These are phyloP conservation scores for Platygyra sinensis DNA, from an alignment of 64 coral and sea anemone genomes.

Conservation along the genomic window DNA sequence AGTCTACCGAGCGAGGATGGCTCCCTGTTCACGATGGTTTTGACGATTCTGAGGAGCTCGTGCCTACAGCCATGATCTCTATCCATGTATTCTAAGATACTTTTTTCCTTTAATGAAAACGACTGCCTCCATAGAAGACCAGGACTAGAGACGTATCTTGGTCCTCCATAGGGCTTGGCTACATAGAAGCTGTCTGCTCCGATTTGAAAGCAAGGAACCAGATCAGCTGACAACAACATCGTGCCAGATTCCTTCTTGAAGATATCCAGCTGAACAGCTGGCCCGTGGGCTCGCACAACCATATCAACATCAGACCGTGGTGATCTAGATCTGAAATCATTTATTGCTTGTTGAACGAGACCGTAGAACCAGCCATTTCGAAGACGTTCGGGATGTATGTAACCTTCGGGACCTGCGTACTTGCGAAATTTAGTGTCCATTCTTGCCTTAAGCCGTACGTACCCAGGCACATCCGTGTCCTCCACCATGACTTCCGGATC, in stretches of 20 bases:
- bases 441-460: slow-evolving; percentile 16
- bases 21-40: slow-evolving; percentile 31
- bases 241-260: neutral
- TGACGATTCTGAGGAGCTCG: slow-evolving; percentile 64
- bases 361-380: slow-evolving; percentile 50
- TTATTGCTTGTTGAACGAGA: neutral
- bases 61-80: slow-evolving; percentile 46
- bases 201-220: slow-evolving; percentile 50
- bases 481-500: neutral
- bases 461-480: slow-evolving; percentile 19
- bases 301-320: neutral
- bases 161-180: slow-evolving; percentile 6
- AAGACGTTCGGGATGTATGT: slow-evolving; percentile 13
- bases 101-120: slow-evolving; percentile 63
- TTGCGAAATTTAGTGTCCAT: neutral
- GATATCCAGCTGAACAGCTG: slow-evolving; percentile 67
- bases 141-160: neutral
- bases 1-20: slow-evolving; percentile 11
- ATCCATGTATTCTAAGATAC: slow-evolving; percentile 44
- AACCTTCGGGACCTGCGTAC: neutral
- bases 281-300: slow-evolving; percentile 33
- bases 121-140: slow-evolving; percentile 51
- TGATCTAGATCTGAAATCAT: too few species aligned
- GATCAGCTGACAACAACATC: slow-evolving; percentile 37
- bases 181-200: slow-evolving; percentile 28